These are phyloP conservation scores for Spodoptera frugiperda DNA, from an alignment of 1,140 invertebrate species.

Conservation along the genomic window DNA sequence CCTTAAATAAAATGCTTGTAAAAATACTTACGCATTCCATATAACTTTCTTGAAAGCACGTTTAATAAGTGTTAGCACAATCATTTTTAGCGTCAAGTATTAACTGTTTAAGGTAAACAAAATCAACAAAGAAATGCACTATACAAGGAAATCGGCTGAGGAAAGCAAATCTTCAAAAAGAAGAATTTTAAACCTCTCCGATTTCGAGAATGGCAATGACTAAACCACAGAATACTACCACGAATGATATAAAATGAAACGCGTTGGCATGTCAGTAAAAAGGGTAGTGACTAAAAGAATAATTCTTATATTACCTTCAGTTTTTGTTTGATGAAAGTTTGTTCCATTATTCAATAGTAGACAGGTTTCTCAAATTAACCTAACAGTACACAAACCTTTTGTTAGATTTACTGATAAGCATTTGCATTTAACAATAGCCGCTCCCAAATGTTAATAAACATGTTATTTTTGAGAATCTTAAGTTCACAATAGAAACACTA, in stretches of 20 bases:
- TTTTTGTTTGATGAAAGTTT: too few species aligned
- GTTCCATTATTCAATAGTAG: too few species aligned
- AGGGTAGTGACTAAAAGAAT: not conserved
- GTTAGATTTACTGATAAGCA: too few species aligned
- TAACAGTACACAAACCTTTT: too few species aligned
- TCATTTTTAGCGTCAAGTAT: constrained; percentile 50
- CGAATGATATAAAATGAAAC: not conserved
- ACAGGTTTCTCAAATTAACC: too few species aligned
- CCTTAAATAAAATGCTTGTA: too few species aligned
- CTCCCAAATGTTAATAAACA: too few species aligned
- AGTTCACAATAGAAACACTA: too few species aligned
- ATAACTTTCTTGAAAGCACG: constrained; percentile 63
- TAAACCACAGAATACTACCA: too few species aligned
- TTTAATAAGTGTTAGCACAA: constrained; percentile 63
- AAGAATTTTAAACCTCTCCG: not conserved
- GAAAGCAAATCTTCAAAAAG: not conserved
- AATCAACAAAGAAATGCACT: not conserved
- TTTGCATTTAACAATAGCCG: too few species aligned
- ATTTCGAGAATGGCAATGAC: not conserved
- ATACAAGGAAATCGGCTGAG: not conserved
- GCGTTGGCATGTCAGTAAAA: not conserved
- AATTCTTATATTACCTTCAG: too few species aligned
- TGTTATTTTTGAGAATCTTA: too few species aligned
- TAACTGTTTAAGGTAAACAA: not conserved
- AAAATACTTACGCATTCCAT: constrained; percentile 67